Base-by-base conservation (phyloP, 37 sponge, comb jelly and placozoan genomes). In the Chondrosia reniformis region DNA sequence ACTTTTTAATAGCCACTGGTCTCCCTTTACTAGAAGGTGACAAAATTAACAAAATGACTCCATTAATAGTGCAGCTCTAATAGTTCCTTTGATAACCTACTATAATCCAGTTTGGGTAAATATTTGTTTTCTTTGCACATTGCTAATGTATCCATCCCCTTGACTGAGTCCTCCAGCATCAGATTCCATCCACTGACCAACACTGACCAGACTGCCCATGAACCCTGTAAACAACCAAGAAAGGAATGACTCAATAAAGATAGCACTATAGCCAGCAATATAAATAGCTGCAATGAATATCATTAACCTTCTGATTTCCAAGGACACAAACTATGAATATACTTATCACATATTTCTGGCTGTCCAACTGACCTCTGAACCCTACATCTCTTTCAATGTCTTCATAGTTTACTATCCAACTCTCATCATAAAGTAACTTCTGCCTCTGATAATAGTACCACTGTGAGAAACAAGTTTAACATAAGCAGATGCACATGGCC, bases 401-500 rank as follows among this genome's bases (percentile, higher is more conserved):
- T 27, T 83, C 76, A 66, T 81, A 79, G 49, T 89, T 56, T 36
- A 94, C 81, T 44, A 94, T 89, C 94, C 94, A 94, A 36, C 87
- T 89, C 67, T 94, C 94, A 78, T 94, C 96, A 71, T 75, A 84
- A 9, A 95, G 72, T 45, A 89, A 31, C 73, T 92, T 91, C 40
- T 66, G 78, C 46, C 77, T 76, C 33, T 89, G 88, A 40, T 81
- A 86, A 38, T 62, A 73, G 67, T 77, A 78, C 65, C 84, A 80
- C 94, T 93, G 81, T 25, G 42, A 17, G 8, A 46, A 17, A 24
- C n/a, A n/a, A n/a, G n/a, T n/a, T n/a, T n/a, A n/a, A n/a, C n/a
- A n/a, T n/a, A n/a, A n/a, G n/a, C n/a, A n/a, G n/a, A n/a, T n/a
- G n/a, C n/a, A n/a, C n/a, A n/a, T n/a, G n/a, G n/a, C n/a, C n/a